Evolutionary conservation across 2,888 invertebrate species (phyloP).

Genomic region (Ectemnius cavifrons): DNA sequence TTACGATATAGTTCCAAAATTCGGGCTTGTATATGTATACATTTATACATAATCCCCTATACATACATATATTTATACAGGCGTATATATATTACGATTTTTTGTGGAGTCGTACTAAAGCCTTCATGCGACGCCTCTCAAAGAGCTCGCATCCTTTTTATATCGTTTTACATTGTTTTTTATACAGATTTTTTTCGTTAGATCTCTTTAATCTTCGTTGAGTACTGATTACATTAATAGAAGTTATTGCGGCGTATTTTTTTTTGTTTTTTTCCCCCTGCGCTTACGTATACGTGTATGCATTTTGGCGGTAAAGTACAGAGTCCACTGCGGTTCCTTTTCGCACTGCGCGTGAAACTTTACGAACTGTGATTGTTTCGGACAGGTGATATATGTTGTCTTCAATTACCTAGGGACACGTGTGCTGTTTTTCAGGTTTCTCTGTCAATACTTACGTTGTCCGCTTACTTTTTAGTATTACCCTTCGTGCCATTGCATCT

Average conservation of each 20-base stretch:
- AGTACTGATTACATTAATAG: conserved; percentile 64
- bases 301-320: neutral
- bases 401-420: conserved; percentile 36
- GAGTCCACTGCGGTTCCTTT: neutral
- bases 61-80: conserved; percentile 30
- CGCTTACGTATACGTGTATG: neutral
- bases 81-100: conserved; percentile 45
- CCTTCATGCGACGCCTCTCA: conserved; percentile 38
- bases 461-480: conserved; percentile 57
- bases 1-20: conserved; percentile 66
- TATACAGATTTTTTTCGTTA: conserved; percentile 65
- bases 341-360: conserved; percentile 43
- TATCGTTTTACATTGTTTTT: conserved; percentile 64
- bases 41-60: conserved; percentile 36
- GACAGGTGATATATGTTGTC: conserved; percentile 38
- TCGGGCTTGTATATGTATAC: conserved; percentile 48
- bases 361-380: conserved; percentile 61
- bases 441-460: conserved; percentile 15
- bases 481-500: conserved; percentile 64
- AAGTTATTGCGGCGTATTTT: conserved; percentile 52
- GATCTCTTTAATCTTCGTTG: conserved; percentile 68
- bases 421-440: conserved; percentile 26
- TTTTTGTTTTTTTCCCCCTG: conserved; percentile 32
- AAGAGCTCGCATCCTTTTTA: conserved; percentile 54
- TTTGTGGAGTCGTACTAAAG: conserved; percentile 40